These are phyloP conservation scores for Tetragonula clypearis DNA, from an alignment of 1,140 invertebrate genomes.

Conservation along the genomic window DNA sequence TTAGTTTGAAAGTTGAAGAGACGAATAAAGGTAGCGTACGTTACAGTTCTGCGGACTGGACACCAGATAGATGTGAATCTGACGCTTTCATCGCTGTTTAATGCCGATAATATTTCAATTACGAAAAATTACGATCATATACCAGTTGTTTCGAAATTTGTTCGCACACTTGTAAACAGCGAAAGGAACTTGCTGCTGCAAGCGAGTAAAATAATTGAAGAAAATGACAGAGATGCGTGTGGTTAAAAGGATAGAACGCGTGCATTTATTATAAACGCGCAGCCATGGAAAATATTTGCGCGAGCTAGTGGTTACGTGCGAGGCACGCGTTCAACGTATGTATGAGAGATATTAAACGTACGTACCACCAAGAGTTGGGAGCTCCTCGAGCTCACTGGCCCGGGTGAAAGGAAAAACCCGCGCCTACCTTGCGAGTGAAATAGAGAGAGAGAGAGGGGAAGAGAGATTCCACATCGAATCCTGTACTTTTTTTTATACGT, in stretches of 20 bases:
- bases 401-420: slow-evolving; percentile 80
- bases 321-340: slow-evolving; percentile 20
- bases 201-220: background rate
- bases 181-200: background rate
- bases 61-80: background rate
- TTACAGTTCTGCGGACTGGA: background rate
- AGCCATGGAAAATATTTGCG: background rate
- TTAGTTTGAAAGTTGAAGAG: background rate
- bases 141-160: too few relatives aligned
- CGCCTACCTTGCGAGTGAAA: slow-evolving; percentile 49
- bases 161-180: background rate
- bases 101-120: background rate
- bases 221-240: background rate
- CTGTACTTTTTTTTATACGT: slow-evolving; percentile 7
- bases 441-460: slow-evolving; percentile 22
- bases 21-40: background rate
- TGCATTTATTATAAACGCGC: slow-evolving; percentile 26
- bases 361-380: slow-evolving; percentile 53
- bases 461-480: slow-evolving; percentile 53
- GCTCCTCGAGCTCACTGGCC: slow-evolving; percentile 62
- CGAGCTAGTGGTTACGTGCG: background rate
- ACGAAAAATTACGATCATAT: too few relatives aligned
- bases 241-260: background rate
- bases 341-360: slow-evolving; percentile 70
- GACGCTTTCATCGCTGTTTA: background rate